Percentiles rank a stretch among this genome's conserved stretches.
Evolutionary conservation across 2,797 vertebrate genomes (phyloP).

Genomic region (Hemibagrus guttatus): DNA sequence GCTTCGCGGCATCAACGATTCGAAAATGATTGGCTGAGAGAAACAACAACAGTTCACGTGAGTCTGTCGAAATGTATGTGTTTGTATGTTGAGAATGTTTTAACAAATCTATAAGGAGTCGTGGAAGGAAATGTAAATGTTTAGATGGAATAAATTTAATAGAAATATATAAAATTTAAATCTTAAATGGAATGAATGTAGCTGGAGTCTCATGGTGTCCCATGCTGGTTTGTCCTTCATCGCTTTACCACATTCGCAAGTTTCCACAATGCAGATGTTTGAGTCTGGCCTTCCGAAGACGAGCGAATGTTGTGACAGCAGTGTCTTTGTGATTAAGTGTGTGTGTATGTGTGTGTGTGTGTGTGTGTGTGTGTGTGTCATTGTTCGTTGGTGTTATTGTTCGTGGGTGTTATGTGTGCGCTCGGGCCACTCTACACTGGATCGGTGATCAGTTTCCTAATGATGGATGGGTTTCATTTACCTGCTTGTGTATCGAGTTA

Average conservation of each 20-base stretch:
- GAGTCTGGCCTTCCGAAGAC: not conserved
- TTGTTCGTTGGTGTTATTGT: not conserved
- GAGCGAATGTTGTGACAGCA: not conserved
- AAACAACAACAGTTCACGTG: not conserved
- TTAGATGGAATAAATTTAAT: not conserved
- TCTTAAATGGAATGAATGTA: not conserved
- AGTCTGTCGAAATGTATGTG: not conserved
- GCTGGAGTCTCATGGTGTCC: not conserved
- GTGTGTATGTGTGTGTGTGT: not conserved
- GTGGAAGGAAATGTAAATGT: not conserved
- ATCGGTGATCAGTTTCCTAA: constrained; percentile 3
- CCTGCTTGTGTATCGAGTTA: constrained; percentile 16
- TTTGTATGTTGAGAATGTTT: not conserved
- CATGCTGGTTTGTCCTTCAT: not conserved
- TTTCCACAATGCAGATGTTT: not conserved
- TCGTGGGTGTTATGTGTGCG: not conserved
- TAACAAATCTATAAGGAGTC: not conserved
- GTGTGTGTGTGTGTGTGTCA: not conserved
- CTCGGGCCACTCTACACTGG: not conserved
- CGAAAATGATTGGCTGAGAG: not conserved
- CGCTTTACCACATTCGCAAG: not conserved
- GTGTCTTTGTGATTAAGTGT: not conserved
- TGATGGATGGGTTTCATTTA: constrained; percentile 18
- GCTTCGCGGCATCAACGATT: not conserved
- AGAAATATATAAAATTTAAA: no score